phyloP scores from a whole-genome alignment of 2,888 invertebrate genomes.

The Urechis unicinctus region DNA sequence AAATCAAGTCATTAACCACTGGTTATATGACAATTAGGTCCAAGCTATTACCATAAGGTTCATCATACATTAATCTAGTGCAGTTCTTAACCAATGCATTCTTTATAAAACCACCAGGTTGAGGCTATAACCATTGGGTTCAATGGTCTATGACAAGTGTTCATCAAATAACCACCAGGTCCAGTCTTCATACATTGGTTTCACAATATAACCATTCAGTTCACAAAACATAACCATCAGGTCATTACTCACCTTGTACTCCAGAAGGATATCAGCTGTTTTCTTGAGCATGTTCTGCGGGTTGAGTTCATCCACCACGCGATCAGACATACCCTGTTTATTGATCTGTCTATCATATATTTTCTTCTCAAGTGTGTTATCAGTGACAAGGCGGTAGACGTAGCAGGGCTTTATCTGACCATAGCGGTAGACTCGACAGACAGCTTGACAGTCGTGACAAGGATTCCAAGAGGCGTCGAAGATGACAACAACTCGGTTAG shows the following conservation, averaged over 20 bases:
- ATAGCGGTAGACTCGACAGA: conserved; percentile 90
- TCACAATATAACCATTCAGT: no score
- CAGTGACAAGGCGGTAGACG: conserved; percentile 93
- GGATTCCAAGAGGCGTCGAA: conserved; percentile 99
- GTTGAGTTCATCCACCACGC: conserved; percentile 76
- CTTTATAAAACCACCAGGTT: neutral
- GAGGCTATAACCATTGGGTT: neutral
- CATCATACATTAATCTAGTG: no score
- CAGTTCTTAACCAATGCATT: no score
- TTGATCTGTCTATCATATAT: conserved; percentile 98
- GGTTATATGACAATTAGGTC: no score
- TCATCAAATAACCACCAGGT: no score
- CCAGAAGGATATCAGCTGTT: conserved; percentile 62
- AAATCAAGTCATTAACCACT: no score
- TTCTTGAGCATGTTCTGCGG: conserved; percentile 69
- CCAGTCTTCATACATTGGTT: neutral
- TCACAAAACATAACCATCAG: no score
- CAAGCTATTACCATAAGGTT: no score
- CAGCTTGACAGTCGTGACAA: conserved; percentile 84
- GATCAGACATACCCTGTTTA: conserved; percentile 88
- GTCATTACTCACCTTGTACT: conserved; percentile 64
- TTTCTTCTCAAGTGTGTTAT: conserved; percentile 93
- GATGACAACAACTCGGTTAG: conserved; percentile 94
- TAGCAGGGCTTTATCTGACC: conserved; percentile 91
- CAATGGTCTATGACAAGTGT: neutral